Conservation (phyloP, 2,888 invertebrate species). For the Athripsodes cinereus region DNA sequence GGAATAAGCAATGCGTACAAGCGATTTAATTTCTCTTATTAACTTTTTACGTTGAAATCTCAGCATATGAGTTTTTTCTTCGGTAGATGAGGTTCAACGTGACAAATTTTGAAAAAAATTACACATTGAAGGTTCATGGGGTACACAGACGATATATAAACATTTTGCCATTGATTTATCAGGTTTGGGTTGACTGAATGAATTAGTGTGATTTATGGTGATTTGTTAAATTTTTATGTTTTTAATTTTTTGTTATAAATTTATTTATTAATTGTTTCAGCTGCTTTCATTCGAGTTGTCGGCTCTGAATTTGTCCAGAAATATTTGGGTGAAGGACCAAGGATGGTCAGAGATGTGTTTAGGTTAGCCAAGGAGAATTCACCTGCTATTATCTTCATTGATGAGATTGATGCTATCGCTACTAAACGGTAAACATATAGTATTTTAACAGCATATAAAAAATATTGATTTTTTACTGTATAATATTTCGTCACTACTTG, state of each 20-base stretch:
- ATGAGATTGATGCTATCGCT: constrained; percentile 99
- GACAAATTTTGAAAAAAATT: neutral
- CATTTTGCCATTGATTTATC: too few species aligned
- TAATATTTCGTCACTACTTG: too few species aligned
- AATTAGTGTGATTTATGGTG: too few species aligned
- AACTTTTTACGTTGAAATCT: neutral
- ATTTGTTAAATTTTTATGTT: too few species aligned
- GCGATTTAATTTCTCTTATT: too few species aligned
- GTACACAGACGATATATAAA: too few species aligned
- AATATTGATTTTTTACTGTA: too few species aligned
- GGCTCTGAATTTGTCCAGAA: constrained; percentile 99
- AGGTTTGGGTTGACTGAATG: too few species aligned
- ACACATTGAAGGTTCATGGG: too few species aligned
- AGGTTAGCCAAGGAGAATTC: constrained; percentile 98
- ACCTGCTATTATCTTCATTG: constrained; percentile 99
- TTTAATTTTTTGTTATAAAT: too few species aligned
- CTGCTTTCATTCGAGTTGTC: constrained; percentile 97
- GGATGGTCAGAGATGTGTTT: constrained; percentile 99
- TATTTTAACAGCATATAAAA: neutral
- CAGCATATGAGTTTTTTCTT: neutral
- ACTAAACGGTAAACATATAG: constrained; percentile 68
- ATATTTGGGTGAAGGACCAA: constrained; percentile 96
- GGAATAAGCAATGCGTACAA: too few species aligned
- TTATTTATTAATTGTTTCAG: too few species aligned
- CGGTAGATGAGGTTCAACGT: neutral